phyloP scores from a whole-genome alignment of 2,797 vertebrate genomes.

The Myiotriccus ornatus region DNA sequence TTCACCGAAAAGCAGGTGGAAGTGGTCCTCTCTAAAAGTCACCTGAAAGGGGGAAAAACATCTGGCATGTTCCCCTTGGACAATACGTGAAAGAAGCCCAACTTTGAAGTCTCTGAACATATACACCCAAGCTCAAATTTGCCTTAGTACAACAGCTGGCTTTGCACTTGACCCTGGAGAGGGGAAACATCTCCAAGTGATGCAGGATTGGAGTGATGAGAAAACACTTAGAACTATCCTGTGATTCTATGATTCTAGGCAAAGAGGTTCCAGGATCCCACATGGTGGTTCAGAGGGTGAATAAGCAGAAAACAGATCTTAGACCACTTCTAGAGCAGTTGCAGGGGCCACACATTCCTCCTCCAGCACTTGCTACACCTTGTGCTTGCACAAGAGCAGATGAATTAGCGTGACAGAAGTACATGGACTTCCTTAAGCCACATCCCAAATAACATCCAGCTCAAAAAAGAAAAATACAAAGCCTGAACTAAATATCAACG shows the following conservation, averaged over 20 bases:
- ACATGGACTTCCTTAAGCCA: not conserved
- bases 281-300: not conserved
- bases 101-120: not conserved
- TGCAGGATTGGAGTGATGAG: not conserved
- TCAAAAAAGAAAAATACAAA: not conserved
- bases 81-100: not conserved
- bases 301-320: not conserved
- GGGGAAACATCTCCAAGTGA: not conserved
- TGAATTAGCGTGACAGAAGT: not conserved
- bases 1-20: not conserved
- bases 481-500: not conserved
- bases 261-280: not conserved
- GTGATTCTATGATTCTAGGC: not conserved
- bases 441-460: not conserved
- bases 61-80: not conserved
- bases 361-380: not conserved
- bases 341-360: not conserved
- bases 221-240: not conserved
- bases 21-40: not conserved
- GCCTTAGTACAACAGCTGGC: not conserved
- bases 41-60: not conserved
- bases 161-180: not conserved
- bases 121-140: not conserved
- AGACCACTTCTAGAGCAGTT: not conserved
- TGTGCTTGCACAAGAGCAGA: not conserved